Evolutionary conservation across 1,140 invertebrate genomes (phyloP).

Genomic region (Lepidurus packardi): DNA sequence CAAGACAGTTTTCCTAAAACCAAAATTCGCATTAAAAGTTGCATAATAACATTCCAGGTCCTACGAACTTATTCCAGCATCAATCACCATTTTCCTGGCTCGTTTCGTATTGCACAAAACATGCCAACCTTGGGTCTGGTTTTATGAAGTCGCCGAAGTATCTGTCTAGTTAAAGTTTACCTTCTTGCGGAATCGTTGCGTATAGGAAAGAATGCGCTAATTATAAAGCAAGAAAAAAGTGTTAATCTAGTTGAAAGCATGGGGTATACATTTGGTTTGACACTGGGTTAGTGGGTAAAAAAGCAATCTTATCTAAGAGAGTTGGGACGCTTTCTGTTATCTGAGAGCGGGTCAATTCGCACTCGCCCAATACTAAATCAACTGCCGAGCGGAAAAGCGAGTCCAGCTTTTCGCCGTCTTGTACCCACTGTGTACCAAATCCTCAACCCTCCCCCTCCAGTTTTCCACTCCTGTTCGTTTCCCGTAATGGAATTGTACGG

Average conservation of each 20-base stretch:
- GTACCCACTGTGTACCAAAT: not conserved
- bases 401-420: not conserved
- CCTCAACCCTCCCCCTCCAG: not conserved
- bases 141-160: no score
- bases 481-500: not conserved
- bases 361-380: not conserved
- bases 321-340: not conserved
- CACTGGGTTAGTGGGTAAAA: not conserved
- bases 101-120: no score
- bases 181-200: not conserved
- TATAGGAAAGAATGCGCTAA: not conserved
- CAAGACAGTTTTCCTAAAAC: no score
- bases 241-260: not conserved
- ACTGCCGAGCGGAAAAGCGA: not conserved
- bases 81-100: no score
- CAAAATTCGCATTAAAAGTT: no score
- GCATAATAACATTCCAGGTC: no score
- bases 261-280: not conserved
- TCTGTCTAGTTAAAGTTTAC: not conserved
- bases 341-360: not conserved
- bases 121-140: no score
- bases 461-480: not conserved
- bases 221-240: not conserved
- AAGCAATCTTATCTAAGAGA: not conserved
- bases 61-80: no score